A percentile compares a stretch with the other conserved stretches of the same genome.
Evolutionary conservation across 2,888 invertebrate species (phyloP).

Genomic region (Melolontha melolontha): DNA sequence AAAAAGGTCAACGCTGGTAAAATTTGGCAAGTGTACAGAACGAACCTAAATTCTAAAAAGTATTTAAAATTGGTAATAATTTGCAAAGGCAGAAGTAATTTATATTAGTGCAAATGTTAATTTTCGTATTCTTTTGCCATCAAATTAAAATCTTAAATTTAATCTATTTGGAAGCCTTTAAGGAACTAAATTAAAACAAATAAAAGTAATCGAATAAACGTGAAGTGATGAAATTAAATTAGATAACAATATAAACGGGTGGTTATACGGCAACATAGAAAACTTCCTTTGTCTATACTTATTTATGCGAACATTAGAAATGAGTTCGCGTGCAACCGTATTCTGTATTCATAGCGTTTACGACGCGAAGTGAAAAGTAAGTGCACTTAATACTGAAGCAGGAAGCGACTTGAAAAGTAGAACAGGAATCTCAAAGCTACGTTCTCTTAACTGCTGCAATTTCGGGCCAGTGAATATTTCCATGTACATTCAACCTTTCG

Average conservation of each 20-base stretch:
- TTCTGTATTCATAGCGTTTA: conserved; percentile 29
- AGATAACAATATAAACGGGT: not conserved
- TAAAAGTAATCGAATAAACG: no score
- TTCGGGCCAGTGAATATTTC: conserved; percentile 17
- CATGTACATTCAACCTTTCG: conserved; percentile 3
- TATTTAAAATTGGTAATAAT: no score
- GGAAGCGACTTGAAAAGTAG: conserved; percentile 31
- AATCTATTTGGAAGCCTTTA: no score
- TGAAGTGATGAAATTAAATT: not conserved
- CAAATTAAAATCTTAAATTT: no score
- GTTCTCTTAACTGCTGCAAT: conserved; percentile 25
- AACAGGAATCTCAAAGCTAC: conserved; percentile 34
- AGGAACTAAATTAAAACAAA: no score
- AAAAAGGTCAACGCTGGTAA: no score
- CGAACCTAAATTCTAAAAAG: no score
- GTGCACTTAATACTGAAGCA: conserved; percentile 32
- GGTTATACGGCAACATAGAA: conserved; percentile 8
- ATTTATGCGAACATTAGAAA: conserved; percentile 28
- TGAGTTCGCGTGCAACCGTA: conserved; percentile 24
- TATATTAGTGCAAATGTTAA: no score
- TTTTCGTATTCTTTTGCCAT: no score
- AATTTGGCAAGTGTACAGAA: no score
- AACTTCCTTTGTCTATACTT: conserved; percentile 31
- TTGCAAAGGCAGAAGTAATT: no score
- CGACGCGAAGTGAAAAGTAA: conserved; percentile 32